phyloP scores from a whole-genome alignment of 2,888 invertebrate species.

The Invenusta paracnida region DNA sequence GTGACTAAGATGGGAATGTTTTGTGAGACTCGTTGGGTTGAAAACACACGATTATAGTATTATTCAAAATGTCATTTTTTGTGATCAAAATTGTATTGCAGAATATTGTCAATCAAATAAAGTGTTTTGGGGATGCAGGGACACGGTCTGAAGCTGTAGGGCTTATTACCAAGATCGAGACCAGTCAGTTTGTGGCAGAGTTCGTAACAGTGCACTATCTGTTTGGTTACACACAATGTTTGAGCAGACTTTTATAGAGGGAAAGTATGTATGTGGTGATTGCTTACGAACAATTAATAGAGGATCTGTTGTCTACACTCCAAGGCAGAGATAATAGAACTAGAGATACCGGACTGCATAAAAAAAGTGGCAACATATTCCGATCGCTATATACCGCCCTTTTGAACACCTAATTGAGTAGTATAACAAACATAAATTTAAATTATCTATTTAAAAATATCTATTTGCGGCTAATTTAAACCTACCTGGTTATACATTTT shows the following conservation, averaged over 20 bases:
- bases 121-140: constrained; percentile 10
- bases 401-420: too few species aligned
- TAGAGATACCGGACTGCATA: too few species aligned
- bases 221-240: constrained; percentile 11
- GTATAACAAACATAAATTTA: too few species aligned
- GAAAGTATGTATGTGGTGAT: background rate
- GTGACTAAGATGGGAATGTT: background rate
- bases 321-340: constrained; percentile 24
- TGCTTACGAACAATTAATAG: background rate
- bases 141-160: constrained; percentile 18
- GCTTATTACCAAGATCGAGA: background rate
- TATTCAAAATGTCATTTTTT: constrained; percentile 18
- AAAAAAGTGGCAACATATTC: too few species aligned
- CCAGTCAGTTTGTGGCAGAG: background rate
- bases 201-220: background rate
- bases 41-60: constrained; percentile 8
- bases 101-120: constrained; percentile 17
- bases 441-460: too few species aligned
- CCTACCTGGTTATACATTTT: too few species aligned
- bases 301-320: constrained; percentile 17
- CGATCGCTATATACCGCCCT: too few species aligned
- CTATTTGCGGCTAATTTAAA: too few species aligned
- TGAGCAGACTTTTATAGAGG: background rate
- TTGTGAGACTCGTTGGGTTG: constrained; percentile 19
- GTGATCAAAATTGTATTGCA: constrained; percentile 2